These are phyloP conservation scores for Tenebrosternarchus preto DNA, from an alignment of 2,113 vertebrate species.

Conservation along the genomic window DNA sequence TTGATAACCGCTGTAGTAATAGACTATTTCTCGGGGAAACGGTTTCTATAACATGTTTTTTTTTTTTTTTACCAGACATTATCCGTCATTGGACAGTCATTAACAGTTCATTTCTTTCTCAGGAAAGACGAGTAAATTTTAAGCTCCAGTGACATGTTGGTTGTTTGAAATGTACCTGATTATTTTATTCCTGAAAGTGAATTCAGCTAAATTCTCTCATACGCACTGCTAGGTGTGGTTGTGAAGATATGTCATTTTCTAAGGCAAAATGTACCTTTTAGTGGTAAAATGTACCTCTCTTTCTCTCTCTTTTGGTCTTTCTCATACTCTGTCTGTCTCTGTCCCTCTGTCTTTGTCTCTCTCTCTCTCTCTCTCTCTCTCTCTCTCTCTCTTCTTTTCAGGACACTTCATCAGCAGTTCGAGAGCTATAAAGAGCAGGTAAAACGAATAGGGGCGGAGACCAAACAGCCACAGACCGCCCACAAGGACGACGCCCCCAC, in stretches of 20 bases:
- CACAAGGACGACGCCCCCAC: slow-evolving; percentile 96
- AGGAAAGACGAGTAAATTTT: slow-evolving; percentile 44
- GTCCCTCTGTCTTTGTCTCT: neutral
- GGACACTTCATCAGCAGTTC: slow-evolving; percentile 98
- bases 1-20: slow-evolving; percentile 59
- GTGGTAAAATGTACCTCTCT: too few species aligned
- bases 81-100: slow-evolving; percentile 66
- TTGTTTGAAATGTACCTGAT: slow-evolving; percentile 40
- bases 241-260: neutral
- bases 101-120: slow-evolving; percentile 63
- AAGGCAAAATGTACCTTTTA: too few species aligned
- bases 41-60: slow-evolving; percentile 52
- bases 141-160: slow-evolving; percentile 15
- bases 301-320: neutral
- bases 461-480: slow-evolving; percentile 87
- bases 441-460: slow-evolving; percentile 93
- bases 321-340: neutral
- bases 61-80: slow-evolving; percentile 55
- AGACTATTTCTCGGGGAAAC: slow-evolving; percentile 60
- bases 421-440: slow-evolving; percentile 99
- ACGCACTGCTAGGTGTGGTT: too few species aligned
- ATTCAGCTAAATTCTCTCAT: too few species aligned
- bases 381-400: slow-evolving; percentile 60
- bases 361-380: neutral
- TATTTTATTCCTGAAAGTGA: slow-evolving; percentile 43